Evolutionary conservation across 2,888 invertebrate genomes (phyloP).

Genomic region (Thelaira solivaga): DNA sequence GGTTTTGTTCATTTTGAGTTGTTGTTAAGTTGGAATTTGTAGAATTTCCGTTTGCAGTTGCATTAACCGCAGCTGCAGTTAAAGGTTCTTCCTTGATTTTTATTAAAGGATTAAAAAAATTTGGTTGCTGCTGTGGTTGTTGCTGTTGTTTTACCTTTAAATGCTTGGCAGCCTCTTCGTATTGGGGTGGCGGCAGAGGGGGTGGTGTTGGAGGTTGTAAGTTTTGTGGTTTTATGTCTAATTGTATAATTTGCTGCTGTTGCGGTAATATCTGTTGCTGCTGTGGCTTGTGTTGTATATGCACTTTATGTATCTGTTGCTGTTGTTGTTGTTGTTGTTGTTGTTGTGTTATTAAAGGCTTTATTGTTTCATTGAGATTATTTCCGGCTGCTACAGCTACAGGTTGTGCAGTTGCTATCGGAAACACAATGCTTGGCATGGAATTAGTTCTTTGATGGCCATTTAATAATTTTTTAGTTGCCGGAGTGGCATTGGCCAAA

Average conservation of each 20-base stretch:
- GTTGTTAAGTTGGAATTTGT: background rate
- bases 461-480: constrained; percentile 77
- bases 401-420: constrained; percentile 68
- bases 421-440: constrained; percentile 80
- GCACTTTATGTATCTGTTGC: constrained; percentile 67
- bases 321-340: constrained; percentile 74
- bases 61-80: constrained; percentile 32
- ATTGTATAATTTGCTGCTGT: constrained; percentile 70
- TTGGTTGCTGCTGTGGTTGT: constrained; percentile 8
- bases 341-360: constrained; percentile 69
- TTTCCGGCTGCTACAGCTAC: background rate
- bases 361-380: constrained; percentile 63
- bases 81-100: constrained; percentile 65
- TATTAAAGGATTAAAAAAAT: constrained; percentile 39
- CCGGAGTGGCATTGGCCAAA: constrained; percentile 68
- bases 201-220: constrained; percentile 78
- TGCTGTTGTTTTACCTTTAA: constrained; percentile 73
- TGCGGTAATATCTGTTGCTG: constrained; percentile 69
- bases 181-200: constrained; percentile 81
- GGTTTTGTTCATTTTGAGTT: constrained; percentile 48
- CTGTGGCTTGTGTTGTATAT: constrained; percentile 68
- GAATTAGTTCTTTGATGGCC: constrained; percentile 79
- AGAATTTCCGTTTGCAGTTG: constrained; percentile 36
- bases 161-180: constrained; percentile 84
- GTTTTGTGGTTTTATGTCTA: constrained; percentile 77